phyloP scores from a whole-genome alignment of 2,888 invertebrate species.

The Cerceris ruficornis region DNA sequence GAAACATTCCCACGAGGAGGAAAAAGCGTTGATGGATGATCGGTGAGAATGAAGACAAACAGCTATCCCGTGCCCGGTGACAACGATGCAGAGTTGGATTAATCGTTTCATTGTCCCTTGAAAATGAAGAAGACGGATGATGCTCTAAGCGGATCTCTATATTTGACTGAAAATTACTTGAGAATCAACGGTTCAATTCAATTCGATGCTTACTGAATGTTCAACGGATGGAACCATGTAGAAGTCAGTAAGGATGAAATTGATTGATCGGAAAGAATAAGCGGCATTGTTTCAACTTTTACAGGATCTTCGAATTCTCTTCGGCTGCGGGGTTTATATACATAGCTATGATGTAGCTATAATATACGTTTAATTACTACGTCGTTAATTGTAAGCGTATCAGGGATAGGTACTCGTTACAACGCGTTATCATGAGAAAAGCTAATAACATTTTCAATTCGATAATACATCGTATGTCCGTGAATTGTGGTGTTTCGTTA shows the following conservation, averaged over 20 bases:
- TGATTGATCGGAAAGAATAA: slow-evolving; percentile 2
- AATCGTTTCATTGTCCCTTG: slow-evolving; percentile 28
- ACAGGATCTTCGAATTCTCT: slow-evolving; percentile 33
- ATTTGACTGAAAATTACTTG: background rate
- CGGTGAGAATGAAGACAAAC: slow-evolving; percentile 38
- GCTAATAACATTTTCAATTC: slow-evolving; percentile 8
- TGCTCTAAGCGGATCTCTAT: slow-evolving; percentile 7
- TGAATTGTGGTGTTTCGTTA: slow-evolving; percentile 61
- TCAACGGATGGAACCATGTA: background rate
- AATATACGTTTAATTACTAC: slow-evolving; percentile 25
- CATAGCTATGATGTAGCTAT: slow-evolving; percentile 28
- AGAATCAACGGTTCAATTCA: background rate
- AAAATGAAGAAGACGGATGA: slow-evolving; percentile 14
- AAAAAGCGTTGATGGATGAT: slow-evolving; percentile 58
- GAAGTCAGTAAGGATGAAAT: slow-evolving; percentile 13
- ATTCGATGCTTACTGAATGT: slow-evolving; percentile 10
- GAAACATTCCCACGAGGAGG: slow-evolving; percentile 44
- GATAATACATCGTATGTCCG: slow-evolving; percentile 48
- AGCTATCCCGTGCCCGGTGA: slow-evolving; percentile 42
- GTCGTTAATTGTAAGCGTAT: slow-evolving; percentile 20
- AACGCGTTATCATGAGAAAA: slow-evolving; percentile 14
- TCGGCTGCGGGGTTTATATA: slow-evolving; percentile 19
- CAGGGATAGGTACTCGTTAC: slow-evolving; percentile 4
- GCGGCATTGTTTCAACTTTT: slow-evolving; percentile 12
- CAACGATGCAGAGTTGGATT: slow-evolving; percentile 36